Evolutionary conservation across 64 coral and sea anemone species (phyloP), one percentile per base, ranked within the genome.

Genomic region (Dendrophyllia cribrosa): DNA sequence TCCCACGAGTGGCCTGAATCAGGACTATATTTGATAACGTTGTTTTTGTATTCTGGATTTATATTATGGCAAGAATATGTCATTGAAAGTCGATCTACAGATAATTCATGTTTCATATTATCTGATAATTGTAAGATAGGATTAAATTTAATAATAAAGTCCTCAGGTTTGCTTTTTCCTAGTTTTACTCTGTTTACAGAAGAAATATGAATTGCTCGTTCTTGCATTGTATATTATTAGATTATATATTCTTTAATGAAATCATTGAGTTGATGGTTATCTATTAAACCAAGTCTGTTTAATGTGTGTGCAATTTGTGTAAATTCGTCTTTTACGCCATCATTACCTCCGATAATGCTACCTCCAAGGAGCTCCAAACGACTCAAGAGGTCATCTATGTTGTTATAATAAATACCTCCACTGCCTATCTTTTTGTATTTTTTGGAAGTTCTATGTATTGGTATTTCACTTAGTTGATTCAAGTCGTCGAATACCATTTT

Each of bases 381-480:
- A 0, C 8, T 5, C 0, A 93, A 3, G 2, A 93, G 34, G 24
- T 88, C 75, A n/a, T 52, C 7, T 3, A 73, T 72, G 51, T 93
- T 88, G 9, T 88, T 81, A 13, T n/a, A n/a, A 34, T 34, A 34
- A 34, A 1, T 34, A 34, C 34, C n/a, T 34, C 2, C 34, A 34
- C 34, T 34, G 34, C 34, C 34, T 34, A 34, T 34, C 34, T 34
- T 34, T 34, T 34, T 34, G 34, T 34, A 34, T 34, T 34, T 34
- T 1, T 34, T 34, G 34, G 34, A 34, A 34, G 34, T 34, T 34
- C 34, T 34, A 34, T 93, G 92, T 24, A 82, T 88, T 59, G 92
- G 92, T 19, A 93, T 79, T 5, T 72, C 64, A 72, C 63, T 52
- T 9, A 93, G 17, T 59, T 11, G 22, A 71, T 87, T 71, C 5